Conservation (phyloP, 2,888 invertebrate species). For the Macrosiphum euphorbiae region DNA sequence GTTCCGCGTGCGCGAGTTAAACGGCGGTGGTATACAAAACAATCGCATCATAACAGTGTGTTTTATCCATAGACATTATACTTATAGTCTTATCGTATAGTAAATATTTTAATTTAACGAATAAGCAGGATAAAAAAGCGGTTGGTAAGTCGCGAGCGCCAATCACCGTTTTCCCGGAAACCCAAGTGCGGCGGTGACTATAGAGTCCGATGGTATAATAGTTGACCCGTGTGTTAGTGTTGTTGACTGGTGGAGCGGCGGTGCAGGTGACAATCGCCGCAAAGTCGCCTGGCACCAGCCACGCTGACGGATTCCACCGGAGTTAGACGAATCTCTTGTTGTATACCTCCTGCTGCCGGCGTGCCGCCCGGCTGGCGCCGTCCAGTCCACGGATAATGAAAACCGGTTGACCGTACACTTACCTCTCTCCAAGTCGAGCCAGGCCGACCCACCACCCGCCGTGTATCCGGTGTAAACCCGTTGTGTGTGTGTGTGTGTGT, state of each 20-base stretch:
- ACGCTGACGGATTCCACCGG: conserved; percentile 4
- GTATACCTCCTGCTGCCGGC: conserved; percentile 52
- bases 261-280: conserved; percentile 29
- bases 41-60: neutral
- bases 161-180: conserved; percentile 27
- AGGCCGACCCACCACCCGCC: neutral
- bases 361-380: conserved; percentile 62
- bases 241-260: neutral
- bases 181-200: neutral
- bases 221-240: conserved; percentile 29
- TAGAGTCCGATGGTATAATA: conserved; percentile 30
- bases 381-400: conserved; percentile 64
- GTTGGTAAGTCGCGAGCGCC: neutral
- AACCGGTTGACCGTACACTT: conserved; percentile 53
- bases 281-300: conserved; percentile 24
- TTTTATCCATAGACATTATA: neutral
- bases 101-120: neutral
- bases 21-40: neutral
- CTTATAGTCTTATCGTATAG: no score
- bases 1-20: neutral
- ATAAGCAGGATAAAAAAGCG: neutral
- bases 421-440: conserved; percentile 4
- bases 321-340: conserved; percentile 55
- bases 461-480: conserved; percentile 62
- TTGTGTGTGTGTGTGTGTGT: neutral